Evolutionary conservation across 2,888 invertebrate genomes (phyloP), one percentile per base, ranked within the genome.

Genomic region (Pegoplata infirma): DNA sequence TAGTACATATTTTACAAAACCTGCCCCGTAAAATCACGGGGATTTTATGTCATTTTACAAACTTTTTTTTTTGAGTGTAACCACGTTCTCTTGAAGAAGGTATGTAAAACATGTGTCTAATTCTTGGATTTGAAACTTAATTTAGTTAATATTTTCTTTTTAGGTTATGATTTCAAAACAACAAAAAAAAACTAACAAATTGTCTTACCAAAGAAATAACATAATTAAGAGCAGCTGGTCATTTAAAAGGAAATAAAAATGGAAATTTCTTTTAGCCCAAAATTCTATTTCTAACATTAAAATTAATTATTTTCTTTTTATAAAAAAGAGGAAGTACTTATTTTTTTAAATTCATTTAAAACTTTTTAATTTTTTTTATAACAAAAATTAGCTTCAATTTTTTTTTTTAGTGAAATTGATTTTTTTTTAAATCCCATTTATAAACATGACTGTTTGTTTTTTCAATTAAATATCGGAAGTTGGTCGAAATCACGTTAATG

Each of bases 211-310:
- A 17, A 58, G n/a, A 46, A 72, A 55, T 40, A 67, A 56, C 53
- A 28, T 63, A 61, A 77, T 67, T 71, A 76, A 49, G 58, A 63
- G 59, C 77, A 68, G 68, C 69, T 73, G 71, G 59, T 17, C 61
- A 75, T 71, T n/a, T 66, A 61, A 23, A 66, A 16, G 5, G 19
- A 23, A 74, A 68, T 49, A 47, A 36, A 66, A 25, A 23, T 58
- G 1, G 3, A 53, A 46, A 67, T 56, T 58, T 51, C n/a, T 63
- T 8, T 23, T 14, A 3, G 40, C 47, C 63, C 12, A 40, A 46
- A 14, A n/a, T n/a, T n/a, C n/a, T 17, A 44, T 59, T 59, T 46
- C 14, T 14, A 21, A 46, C 44, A 44, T 56, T n/a, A 6, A 32
- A 4, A 46, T 14, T 5, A n/a, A 5, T 23, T 46, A 36, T 58